These are phyloP conservation scores for Gila robusta DNA, from an alignment of 2,797 vertebrate genomes.

Conservation along the genomic window DNA sequence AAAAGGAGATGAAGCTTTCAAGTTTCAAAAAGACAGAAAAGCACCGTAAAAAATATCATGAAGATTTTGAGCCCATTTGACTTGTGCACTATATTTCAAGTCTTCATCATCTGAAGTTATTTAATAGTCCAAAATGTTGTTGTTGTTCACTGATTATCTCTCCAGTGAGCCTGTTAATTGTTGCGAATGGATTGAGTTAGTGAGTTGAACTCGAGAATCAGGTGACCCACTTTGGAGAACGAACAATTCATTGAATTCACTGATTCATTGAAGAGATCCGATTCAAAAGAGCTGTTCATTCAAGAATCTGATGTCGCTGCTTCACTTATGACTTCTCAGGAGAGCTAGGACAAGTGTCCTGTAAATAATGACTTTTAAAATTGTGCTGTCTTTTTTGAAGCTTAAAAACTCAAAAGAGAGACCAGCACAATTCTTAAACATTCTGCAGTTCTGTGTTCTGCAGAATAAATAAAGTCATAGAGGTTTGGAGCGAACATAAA, in stretches of 20 bases:
- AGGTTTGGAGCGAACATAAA: background rate
- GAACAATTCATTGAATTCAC: background rate
- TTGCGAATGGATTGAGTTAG: background rate
- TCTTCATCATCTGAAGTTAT: background rate
- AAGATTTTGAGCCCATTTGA: background rate
- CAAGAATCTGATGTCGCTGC: background rate
- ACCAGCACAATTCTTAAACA: background rate
- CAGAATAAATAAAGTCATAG: background rate
- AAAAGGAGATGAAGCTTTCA: background rate
- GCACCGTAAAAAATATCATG: background rate
- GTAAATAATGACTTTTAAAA: background rate
- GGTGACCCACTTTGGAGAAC: background rate
- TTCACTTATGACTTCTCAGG: background rate
- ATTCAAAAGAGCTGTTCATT: background rate
- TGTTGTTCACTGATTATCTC: background rate
- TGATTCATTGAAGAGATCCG: background rate
- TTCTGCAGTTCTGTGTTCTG: background rate
- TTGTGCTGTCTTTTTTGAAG: background rate
- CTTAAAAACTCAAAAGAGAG: background rate
- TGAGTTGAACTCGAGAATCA: background rate
- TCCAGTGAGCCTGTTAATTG: background rate
- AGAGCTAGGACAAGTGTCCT: background rate
- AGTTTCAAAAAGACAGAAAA: background rate
- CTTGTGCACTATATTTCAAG: background rate
- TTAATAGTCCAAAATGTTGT: conserved; percentile 1